These are phyloP conservation scores for Phylloscopus trochilus DNA, from an alignment of 2,113 vertebrate genomes.

Conservation along the genomic window DNA sequence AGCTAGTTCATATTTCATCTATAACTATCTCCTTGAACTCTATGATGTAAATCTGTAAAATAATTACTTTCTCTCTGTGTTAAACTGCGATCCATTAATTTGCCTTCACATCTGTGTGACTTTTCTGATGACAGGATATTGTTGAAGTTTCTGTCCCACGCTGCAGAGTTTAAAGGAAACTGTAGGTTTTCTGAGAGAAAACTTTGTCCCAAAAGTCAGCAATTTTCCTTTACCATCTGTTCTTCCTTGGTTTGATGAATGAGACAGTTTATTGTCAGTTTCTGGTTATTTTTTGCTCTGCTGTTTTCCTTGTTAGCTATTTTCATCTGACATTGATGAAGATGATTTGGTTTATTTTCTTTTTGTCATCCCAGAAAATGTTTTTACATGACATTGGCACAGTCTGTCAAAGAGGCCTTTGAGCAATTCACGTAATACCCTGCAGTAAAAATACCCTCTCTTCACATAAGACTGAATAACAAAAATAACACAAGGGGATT, in stretches of 20 bases:
- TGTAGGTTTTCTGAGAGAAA: neutral
- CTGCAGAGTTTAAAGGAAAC: neutral
- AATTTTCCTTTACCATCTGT: neutral
- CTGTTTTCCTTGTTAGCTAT: neutral
- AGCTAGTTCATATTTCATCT: neutral
- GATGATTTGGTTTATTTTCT: neutral
- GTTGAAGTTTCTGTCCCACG: neutral
- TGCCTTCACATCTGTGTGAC: neutral
- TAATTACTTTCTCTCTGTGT: neutral
- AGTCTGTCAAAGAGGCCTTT: neutral
- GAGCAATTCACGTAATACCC: neutral
- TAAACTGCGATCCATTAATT: neutral
- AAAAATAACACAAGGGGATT: neutral
- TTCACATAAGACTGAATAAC: neutral
- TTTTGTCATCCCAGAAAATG: neutral
- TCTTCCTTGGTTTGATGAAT: neutral
- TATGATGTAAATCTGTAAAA: neutral
- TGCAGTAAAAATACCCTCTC: neutral
- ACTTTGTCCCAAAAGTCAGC: neutral
- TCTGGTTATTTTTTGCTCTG: neutral
- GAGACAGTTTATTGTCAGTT: neutral
- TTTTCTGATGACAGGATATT: neutral
- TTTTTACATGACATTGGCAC: neutral
- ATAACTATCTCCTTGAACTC: neutral
- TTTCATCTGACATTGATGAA: neutral